These are phyloP conservation scores for Dichetophora obliterata DNA, from an alignment of 2,888 invertebrate species.

Conservation along the genomic window DNA sequence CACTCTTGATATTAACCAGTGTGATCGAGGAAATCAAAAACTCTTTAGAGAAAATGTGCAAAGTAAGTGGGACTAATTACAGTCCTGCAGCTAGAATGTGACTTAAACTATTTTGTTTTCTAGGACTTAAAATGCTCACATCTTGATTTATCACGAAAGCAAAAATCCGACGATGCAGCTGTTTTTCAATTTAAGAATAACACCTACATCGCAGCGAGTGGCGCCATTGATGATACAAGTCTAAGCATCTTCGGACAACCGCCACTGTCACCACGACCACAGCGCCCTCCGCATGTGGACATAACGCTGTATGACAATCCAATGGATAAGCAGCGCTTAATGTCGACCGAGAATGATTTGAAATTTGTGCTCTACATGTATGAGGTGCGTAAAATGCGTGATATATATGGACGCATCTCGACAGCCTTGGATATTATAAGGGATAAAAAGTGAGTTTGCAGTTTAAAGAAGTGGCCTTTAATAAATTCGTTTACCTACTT, in stretches of 20 bases:
- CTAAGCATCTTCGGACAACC: slow-evolving; percentile 37
- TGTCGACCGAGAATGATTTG: slow-evolving; percentile 62
- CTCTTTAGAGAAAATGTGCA: slow-evolving; percentile 75
- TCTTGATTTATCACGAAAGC: slow-evolving; percentile 59
- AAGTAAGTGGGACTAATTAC: slow-evolving; percentile 55
- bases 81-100: not conserved
- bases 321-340: slow-evolving; percentile 56
- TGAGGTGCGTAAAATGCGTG: slow-evolving; percentile 66
- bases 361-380: slow-evolving; percentile 67
- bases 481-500: not conserved
- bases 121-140: slow-evolving; percentile 65
- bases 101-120: not conserved
- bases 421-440: slow-evolving; percentile 63
- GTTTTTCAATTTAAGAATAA: slow-evolving; percentile 56
- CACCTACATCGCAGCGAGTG: slow-evolving; percentile 52
- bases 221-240: slow-evolving; percentile 43
- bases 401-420: slow-evolving; percentile 66
- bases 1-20: slow-evolving; percentile 74
- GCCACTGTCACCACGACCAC: slow-evolving; percentile 55
- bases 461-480: not conserved
- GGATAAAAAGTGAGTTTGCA: slow-evolving; percentile 60
- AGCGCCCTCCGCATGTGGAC: slow-evolving; percentile 58
- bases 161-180: slow-evolving; percentile 55
- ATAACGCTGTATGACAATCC: slow-evolving; percentile 57
- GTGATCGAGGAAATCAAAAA: slow-evolving; percentile 74